Conservation (phyloP, 2,888 invertebrate species). For the Drosophila picticornis region DNA sequence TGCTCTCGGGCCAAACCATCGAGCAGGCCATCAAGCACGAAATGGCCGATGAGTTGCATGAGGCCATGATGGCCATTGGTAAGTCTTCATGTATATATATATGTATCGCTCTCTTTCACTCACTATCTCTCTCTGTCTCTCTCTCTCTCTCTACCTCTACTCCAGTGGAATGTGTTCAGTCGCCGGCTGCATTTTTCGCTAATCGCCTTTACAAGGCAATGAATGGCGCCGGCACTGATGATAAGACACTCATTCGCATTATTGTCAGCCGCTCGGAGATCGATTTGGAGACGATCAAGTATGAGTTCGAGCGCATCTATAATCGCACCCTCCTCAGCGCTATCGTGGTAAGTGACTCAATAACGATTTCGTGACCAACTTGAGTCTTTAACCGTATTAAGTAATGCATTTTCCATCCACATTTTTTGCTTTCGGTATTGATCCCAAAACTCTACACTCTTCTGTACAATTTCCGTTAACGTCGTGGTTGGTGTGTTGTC, state of each 20-base stretch:
- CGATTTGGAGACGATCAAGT: conserved; percentile 90
- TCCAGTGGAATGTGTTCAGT: conserved; percentile 90
- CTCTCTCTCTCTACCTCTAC: not conserved
- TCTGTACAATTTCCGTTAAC: conserved; percentile 10
- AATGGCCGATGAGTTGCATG: conserved; percentile 88
- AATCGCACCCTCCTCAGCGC: conserved; percentile 89
- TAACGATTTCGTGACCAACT: not conserved
- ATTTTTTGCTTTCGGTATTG: conserved; percentile 47
- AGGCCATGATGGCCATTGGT: conserved; percentile 90
- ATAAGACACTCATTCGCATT: conserved; percentile 89
- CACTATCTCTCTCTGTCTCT: not conserved
- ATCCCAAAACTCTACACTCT: conserved; percentile 7
- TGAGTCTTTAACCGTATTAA: conserved; percentile 12
- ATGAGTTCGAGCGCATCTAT: conserved; percentile 89
- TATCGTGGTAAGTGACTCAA: conserved; percentile 86
- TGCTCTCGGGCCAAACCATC: conserved; percentile 90
- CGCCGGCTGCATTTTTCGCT: conserved; percentile 89
- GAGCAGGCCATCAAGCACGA: conserved; percentile 90
- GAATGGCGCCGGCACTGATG: conserved; percentile 91
- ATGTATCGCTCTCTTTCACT: not conserved
- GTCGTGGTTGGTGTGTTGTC: conserved; percentile 22
- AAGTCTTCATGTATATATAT: conserved; percentile 42
- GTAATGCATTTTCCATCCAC: conserved; percentile 38
- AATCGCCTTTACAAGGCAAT: conserved; percentile 88
- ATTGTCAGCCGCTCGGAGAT: conserved; percentile 89